phyloP scores from a whole-genome alignment of 2,113 vertebrate species.

The Pelodiscus sinensis region DNA sequence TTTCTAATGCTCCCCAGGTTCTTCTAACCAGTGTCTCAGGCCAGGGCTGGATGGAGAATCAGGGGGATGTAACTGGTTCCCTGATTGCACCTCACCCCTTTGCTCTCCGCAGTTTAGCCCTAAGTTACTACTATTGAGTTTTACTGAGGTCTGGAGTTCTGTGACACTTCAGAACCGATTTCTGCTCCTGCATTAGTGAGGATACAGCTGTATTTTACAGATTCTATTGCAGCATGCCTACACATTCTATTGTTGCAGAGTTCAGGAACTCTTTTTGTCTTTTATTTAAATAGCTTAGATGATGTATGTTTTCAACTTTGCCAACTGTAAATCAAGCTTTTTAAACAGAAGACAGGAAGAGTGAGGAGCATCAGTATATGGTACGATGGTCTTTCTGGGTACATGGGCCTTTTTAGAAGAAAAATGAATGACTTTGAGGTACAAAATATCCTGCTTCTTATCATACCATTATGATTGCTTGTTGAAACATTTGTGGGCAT shows the following conservation, averaged over 20 bases:
- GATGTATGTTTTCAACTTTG: background rate
- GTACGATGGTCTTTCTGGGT: background rate
- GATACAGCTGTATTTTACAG: background rate
- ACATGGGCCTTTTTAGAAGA: background rate
- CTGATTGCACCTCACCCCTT: rapidly evolving
- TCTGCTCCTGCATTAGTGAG: background rate
- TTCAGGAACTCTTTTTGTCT: background rate
- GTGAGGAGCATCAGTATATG: background rate
- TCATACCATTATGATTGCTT: background rate
- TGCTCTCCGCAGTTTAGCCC: background rate
- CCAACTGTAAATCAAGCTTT: background rate
- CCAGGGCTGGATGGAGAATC: background rate
- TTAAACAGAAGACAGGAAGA: background rate
- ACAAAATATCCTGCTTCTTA: background rate
- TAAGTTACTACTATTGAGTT: background rate
- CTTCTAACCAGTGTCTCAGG: rapidly evolving
- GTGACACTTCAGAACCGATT: background rate
- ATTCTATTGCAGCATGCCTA: background rate
- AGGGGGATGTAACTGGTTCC: background rate
- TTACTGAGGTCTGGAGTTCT: background rate
- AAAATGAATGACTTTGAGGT: background rate
- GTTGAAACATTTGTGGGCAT: background rate
- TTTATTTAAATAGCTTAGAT: conserved; percentile 27
- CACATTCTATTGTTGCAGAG: background rate
- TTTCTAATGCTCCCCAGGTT: rapidly evolving